phyloP scores from a whole-genome alignment of 2,797 vertebrate species.

The Pangasius mekongensis region DNA sequence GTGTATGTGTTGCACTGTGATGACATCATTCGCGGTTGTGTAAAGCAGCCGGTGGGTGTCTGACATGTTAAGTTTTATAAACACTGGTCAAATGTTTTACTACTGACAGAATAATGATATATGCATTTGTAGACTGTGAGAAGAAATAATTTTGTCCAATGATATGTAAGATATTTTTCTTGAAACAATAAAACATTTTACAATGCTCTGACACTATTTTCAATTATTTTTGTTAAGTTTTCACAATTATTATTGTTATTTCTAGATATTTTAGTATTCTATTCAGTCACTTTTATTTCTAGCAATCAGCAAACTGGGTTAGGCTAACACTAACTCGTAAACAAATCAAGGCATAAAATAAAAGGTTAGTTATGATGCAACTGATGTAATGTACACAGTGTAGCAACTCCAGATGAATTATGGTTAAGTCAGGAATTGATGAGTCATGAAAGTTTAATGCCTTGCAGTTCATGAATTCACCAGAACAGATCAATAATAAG shows the following conservation, averaged over 20 bases:
- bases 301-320: neutral
- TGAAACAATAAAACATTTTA: slow-evolving; percentile 85
- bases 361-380: neutral
- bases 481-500: neutral
- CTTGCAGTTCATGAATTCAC: neutral
- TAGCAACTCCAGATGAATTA: neutral
- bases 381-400: neutral
- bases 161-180: slow-evolving; percentile 82
- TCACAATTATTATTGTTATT: too few relatives aligned
- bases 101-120: slow-evolving; percentile 71
- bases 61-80: slow-evolving; percentile 87
- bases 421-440: neutral
- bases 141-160: slow-evolving; percentile 82
- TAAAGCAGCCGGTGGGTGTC: slow-evolving; percentile 73
- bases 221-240: neutral
- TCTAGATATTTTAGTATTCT: neutral
- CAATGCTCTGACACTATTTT: neutral
- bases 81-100: slow-evolving; percentile 78
- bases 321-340: neutral
- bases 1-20: slow-evolving; percentile 60
- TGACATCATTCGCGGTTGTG: slow-evolving; percentile 68
- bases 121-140: slow-evolving; percentile 86
- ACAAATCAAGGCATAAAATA: neutral
- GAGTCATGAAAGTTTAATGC: neutral
- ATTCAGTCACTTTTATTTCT: neutral